phyloP scores from a whole-genome alignment of 2,113 vertebrate genomes.

The Pithys albifrons region DNA sequence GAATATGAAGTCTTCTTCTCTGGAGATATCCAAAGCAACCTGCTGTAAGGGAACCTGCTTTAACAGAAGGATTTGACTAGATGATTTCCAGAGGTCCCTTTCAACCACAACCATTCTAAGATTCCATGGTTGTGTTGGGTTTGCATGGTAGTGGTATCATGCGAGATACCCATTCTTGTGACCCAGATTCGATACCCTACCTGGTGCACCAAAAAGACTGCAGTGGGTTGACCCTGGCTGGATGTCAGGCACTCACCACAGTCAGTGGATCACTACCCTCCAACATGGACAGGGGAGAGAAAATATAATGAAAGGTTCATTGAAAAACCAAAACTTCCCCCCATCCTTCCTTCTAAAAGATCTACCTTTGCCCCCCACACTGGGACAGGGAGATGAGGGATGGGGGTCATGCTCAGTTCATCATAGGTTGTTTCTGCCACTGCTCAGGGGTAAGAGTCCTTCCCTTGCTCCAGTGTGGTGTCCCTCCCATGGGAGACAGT shows the following conservation, averaged over 20 bases:
- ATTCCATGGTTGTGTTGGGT: neutral
- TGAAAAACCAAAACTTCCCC: no score
- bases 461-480: neutral
- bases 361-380: fast-evolving
- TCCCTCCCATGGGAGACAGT: neutral
- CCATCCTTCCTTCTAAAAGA: neutral
- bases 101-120: neutral
- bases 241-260: neutral
- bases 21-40: neutral
- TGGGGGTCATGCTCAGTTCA: neutral
- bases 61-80: neutral
- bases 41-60: neutral
- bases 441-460: neutral
- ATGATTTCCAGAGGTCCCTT: neutral
- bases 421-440: neutral
- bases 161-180: constrained; percentile 99
- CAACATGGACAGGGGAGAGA: neutral
- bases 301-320: neutral
- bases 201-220: fast-evolving
- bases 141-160: constrained; percentile 90
- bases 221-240: neutral
- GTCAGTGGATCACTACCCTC: neutral
- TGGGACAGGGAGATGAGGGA: neutral
- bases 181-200: constrained; percentile 88
- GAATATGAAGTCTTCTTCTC: neutral